A percentile compares a stretch with the other conserved stretches of the same genome.
These are phyloP conservation scores for Ectemnius lituratus DNA, from an alignment of 2,888 invertebrate species.

Conservation along the genomic window DNA sequence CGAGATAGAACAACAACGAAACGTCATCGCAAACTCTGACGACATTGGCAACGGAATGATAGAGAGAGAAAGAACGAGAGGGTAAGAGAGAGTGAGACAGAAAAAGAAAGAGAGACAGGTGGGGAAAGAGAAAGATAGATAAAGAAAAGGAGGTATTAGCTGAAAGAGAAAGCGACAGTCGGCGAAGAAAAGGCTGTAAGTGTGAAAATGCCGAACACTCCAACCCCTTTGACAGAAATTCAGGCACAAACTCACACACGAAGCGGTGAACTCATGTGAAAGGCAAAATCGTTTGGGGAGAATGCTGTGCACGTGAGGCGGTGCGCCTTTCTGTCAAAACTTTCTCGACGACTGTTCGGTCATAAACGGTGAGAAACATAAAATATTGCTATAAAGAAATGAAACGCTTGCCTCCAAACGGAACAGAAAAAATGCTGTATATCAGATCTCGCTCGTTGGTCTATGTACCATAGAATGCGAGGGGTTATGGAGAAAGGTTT, in stretches of 20 bases:
- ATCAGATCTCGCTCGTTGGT: background rate
- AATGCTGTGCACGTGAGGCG: constrained; percentile 12
- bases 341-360: constrained; percentile 18
- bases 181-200: constrained; percentile 35
- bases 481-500: background rate
- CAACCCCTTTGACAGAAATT: constrained; percentile 44
- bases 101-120: background rate
- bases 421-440: background rate
- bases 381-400: background rate
- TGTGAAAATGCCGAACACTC: constrained; percentile 65
- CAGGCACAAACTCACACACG: constrained; percentile 54
- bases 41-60: constrained; percentile 29
- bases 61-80: constrained; percentile 10
- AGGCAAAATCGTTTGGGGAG: background rate
- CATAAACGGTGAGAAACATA: background rate
- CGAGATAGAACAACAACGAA: constrained; percentile 30
- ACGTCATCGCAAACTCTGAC: constrained; percentile 24
- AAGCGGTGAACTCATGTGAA: constrained; percentile 30
- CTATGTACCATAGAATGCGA: background rate
- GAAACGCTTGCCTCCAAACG: background rate
- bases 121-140: constrained; percentile 10
- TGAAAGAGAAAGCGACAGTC: constrained; percentile 18
- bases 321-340: constrained; percentile 6
- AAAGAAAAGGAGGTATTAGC: background rate
- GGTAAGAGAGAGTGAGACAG: background rate